Base-by-base conservation (phyloP, 2,888 invertebrate genomes). In the Cataglyphis rosenhaueri region DNA sequence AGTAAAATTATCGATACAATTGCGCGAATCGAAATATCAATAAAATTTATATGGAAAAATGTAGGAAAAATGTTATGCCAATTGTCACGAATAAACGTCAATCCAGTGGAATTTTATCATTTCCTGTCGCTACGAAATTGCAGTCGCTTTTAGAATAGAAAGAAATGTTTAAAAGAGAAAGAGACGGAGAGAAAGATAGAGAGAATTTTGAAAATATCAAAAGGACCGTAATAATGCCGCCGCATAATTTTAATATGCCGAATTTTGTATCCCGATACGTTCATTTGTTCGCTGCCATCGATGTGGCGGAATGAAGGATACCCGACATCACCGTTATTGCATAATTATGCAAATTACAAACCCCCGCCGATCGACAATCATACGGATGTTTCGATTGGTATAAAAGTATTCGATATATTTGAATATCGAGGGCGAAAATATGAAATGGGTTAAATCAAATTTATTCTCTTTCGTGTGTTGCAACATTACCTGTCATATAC, bases 371-470 rank as follows among this genome's bases (percentile, higher is more conserved):
- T 59, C 78, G 21, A 71, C 78, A 44, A 79, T 79, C 78, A 35
- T 32, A 18, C 18, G 70, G 59, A 70, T 78, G 71, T 79, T 71
- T 59, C 78, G 78, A 79, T 71, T 79, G 71, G 71, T 59, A 32
- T 21, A 79, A 78, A 76, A 79, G 59, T 79, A 79, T 79, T 79
- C 55, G 68, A 68, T 68, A 68, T 29, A 76, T 76, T 76, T 71
- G 78, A 79, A 79, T 79, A 79, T 59, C 21, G 41, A 21, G 70
- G 18, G 57, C 10, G 75, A 75, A 75, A 75, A 81, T 75, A 75
- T 75, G 81, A 81, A 81, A 81, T 57, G 21, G 55, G 81, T 75
- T 81, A 62, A 81, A 81, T 75, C 64, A 64, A 55, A 81, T 81
- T 81, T 81, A 68, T 70, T 35, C 71, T 61, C 44, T 79, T 70